Base-by-base conservation (phyloP, 2,113 vertebrate species). In the Herpetotheres cachinnans region DNA sequence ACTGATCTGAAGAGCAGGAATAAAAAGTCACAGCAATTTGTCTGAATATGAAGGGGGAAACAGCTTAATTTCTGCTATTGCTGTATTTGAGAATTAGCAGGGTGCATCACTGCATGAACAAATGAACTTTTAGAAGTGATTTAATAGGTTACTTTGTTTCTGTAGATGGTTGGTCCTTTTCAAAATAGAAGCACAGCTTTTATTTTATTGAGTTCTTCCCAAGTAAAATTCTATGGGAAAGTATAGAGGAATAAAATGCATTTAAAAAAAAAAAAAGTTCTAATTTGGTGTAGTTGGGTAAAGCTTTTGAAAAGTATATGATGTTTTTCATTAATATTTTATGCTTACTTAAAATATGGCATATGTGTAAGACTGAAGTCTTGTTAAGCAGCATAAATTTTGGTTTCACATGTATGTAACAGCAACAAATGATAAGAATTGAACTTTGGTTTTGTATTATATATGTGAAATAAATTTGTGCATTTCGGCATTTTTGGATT, bases 221-320 rank as follows among this genome's bases (percentile, higher is more conserved):
- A 30, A 55, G 6, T 66, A 66, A 86, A 90, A 44, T 38, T 86
- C 7, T 40, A 1, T 46, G 42, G 29, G 22, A 66, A 42, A 77
- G 11, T 30, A 1, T 16, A 6, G 21, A 11, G 4, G 3, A 8
- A 16, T 13, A 49, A 86, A 47, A 15, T 46, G 3, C 2, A 4
- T 18, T 52, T 38, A 46, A 10, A 47, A 13, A 55, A 54, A 40
- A 38, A 71, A 44, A 72, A 7, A 17, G 12, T 52, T 89, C 6
- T 18, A 16, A 20, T 79, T 54, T 50, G 65, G 11, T 67, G 13
- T 77, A 54, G 27, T 30, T 58, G 9, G 32, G 11, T 73, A 59
- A 78, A 73, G 24, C 21, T 66, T 85, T 34, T 38, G 6, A 56
- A 32, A 90, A 65, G 1, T 36, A 1, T 55, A 3, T 38, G 0